Base-by-base conservation (phyloP, 2,113 vertebrate genomes). In the Python bivittatus region DNA sequence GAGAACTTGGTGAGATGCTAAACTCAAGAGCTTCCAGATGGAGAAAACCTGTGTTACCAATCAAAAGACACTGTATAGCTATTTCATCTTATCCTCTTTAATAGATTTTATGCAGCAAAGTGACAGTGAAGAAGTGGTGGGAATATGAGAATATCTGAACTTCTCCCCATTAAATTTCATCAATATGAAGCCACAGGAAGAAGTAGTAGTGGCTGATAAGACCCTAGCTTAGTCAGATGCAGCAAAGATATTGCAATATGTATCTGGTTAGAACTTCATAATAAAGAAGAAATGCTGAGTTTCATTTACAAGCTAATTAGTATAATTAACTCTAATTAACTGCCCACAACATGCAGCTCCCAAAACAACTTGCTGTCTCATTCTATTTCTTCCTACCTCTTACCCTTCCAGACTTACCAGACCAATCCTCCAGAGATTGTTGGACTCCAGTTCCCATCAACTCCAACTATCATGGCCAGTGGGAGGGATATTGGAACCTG, bases 301-400 rank as follows among this genome's bases (percentile, higher is more conserved):
- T 98, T 97, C 97, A 97, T 98, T 98, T 98, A 96, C 97, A 97
- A 98, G 98, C 97, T 98, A 98, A 99, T 98, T 97, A 98, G 96
- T 96, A 97, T 97, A 98, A 98, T 98, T 98, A 98, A 96, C 95
- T 97, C 97, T 98, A 98, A 98, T 99, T 98, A 98, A 98, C 97
- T 98, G 97, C 97, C 92, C 94, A 96, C 94, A 97, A 97, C 97
- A 96, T 94, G 95, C 96, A 88, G 96, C 96, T 96, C 96, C 95
- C 96, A 96, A 94, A 94, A 94, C 94, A 95, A 96, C 58, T 27
- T 94, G 88, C 94, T 93, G 90, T 94, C 95, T 94, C 96, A 91
- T 10, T 84, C 95, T 95, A 17, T 85, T 64, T 68, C 53, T 54
- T 64, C 22, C 23, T 64, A 64, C 27, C 33, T 22, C 57, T 54